A percentile compares a stretch with the other conserved stretches of the same genome.
Evolutionary conservation across 1,140 invertebrate species (phyloP).

Genomic region (Drosophila nigrodunni): DNA sequence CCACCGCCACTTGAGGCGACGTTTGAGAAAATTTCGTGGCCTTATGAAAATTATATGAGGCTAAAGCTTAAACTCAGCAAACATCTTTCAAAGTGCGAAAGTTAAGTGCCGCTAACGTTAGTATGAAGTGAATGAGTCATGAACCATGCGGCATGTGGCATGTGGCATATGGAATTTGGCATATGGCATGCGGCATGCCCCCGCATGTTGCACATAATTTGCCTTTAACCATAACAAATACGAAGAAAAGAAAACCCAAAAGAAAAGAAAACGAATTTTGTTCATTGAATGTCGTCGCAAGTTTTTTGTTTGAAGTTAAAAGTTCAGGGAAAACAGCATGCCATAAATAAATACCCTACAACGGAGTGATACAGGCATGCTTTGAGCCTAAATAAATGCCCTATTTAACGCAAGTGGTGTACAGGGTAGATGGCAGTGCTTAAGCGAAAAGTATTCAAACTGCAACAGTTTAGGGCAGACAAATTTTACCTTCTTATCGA

Average conservation of each 20-base stretch:
- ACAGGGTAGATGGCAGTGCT: constrained; percentile 9
- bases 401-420: not conserved
- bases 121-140: constrained; percentile 54
- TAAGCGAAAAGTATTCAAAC: constrained; percentile 2
- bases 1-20: constrained; percentile 53
- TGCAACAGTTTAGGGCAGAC: constrained; percentile 53
- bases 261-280: constrained; percentile 6
- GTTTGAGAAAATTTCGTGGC: constrained; percentile 51
- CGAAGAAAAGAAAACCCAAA: not conserved
- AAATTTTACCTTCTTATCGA: constrained; percentile 61
- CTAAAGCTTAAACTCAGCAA: constrained; percentile 44
- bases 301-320: constrained; percentile 29
- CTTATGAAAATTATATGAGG: constrained; percentile 76
- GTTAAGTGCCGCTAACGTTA: constrained; percentile 70
- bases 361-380: not conserved
- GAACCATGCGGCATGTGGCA: constrained; percentile 37
- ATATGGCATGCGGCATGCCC: constrained; percentile 30
- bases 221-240: not conserved
- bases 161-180: constrained; percentile 1
- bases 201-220: constrained; percentile 65
- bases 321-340: constrained; percentile 17
- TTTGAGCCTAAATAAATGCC: not conserved
- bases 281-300: constrained; percentile 26
- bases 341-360: not conserved
- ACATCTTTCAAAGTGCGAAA: constrained; percentile 56